Conservation (phyloP, 2,797 vertebrate species). For the Allobates femoralis region DNA sequence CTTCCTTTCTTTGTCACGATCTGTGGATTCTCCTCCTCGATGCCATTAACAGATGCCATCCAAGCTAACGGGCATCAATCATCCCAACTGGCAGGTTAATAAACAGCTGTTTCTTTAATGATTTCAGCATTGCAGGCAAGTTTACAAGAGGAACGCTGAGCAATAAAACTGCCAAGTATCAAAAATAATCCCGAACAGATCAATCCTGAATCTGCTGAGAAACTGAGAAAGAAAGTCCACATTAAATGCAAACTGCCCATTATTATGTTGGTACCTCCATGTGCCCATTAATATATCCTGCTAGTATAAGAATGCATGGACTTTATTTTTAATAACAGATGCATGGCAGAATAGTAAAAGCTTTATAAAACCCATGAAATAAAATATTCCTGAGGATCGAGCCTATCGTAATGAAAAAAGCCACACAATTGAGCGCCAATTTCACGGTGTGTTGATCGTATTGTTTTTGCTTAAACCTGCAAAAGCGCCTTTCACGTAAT, state of each 20-base stretch:
- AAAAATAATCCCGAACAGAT: constrained; percentile 51
- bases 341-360: background rate
- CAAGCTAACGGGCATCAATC: constrained; percentile 70
- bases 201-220: constrained; percentile 41
- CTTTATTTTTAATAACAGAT: constrained; percentile 22
- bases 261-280: constrained; percentile 10
- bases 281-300: constrained; percentile 22
- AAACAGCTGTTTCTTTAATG: constrained; percentile 73
- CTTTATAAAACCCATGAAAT: background rate
- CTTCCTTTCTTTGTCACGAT: constrained; percentile 43
- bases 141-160: constrained; percentile 66
- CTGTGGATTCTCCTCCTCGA: constrained; percentile 49
- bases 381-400: background rate
- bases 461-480: constrained; percentile 7
- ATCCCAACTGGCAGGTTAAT: constrained; percentile 71
- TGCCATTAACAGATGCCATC: constrained; percentile 69
- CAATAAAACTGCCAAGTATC: constrained; percentile 68
- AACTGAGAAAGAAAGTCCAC: background rate
- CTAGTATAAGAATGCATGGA: background rate
- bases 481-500: background rate
- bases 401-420: background rate
- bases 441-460: background rate
- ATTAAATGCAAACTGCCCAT: constrained; percentile 20
- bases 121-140: constrained; percentile 67
- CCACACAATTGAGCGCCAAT: background rate